A percentile compares a stretch with the other conserved stretches of the same genome.
phyloP scores from a whole-genome alignment of 1,140 invertebrate genomes.

The Drosophila willistoni region DNA sequence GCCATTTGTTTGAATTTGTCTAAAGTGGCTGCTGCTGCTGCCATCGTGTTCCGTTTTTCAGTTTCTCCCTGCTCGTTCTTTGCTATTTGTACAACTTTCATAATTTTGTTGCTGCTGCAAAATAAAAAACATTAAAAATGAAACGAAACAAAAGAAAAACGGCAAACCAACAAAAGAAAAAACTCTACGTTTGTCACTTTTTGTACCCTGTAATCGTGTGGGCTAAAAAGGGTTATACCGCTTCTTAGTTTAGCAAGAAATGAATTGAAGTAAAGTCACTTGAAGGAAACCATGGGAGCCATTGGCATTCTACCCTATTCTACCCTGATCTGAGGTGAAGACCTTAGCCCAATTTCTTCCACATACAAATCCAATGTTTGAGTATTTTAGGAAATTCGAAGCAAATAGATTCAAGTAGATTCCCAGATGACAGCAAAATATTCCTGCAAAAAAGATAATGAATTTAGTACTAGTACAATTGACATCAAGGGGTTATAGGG shows the following conservation, averaged over 20 bases:
- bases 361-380: too few species aligned
- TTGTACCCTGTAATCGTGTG: neutral
- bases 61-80: constrained; percentile 10
- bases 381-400: too few species aligned
- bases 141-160: constrained; percentile 1
- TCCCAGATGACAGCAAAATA: too few species aligned
- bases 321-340: too few species aligned
- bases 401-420: too few species aligned
- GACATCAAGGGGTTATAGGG: neutral
- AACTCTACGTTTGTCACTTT: constrained; percentile 56
- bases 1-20: constrained; percentile 80
- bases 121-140: constrained; percentile 26
- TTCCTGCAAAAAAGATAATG: too few species aligned
- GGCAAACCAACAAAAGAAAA: constrained; percentile 31
- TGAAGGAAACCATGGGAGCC: too few species aligned
- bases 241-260: too few species aligned
- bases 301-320: too few species aligned
- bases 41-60: constrained; percentile 14
- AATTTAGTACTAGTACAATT: too few species aligned
- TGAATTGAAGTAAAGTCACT: too few species aligned
- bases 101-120: constrained; percentile 61
- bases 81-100: constrained; percentile 55
- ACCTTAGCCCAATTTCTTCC: too few species aligned
- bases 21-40: constrained; percentile 63
- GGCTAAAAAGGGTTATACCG: neutral